These are phyloP conservation scores for Drosophila subquinaria DNA, from an alignment of 2,888 invertebrate genomes.

Conservation along the genomic window DNA sequence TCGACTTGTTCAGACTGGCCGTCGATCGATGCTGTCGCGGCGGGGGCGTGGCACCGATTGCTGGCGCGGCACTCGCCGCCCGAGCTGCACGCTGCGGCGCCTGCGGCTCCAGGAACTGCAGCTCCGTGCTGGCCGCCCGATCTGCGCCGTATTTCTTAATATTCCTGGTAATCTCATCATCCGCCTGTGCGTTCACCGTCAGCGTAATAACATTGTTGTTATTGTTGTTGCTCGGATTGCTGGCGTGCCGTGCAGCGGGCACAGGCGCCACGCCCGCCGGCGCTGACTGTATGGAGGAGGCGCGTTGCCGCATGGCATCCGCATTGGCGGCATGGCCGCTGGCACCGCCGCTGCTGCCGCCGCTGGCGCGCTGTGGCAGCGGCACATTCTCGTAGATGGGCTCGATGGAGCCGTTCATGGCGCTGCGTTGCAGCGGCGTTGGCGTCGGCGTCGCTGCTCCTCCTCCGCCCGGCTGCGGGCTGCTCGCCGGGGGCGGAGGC, in stretches of 20 bases:
- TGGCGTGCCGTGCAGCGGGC: constrained; percentile 60
- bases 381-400: constrained; percentile 94
- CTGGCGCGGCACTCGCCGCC: constrained; percentile 81
- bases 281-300: constrained; percentile 90
- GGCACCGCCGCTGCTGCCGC: constrained; percentile 50
- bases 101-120: constrained; percentile 76
- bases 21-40: constrained; percentile 80
- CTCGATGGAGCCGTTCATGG: constrained; percentile 88
- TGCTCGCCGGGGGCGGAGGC: constrained; percentile 63
- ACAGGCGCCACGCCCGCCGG: constrained; percentile 87
- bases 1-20: constrained; percentile 73
- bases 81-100: constrained; percentile 75
- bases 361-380: constrained; percentile 68
- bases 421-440: constrained; percentile 84
- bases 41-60: constrained; percentile 74
- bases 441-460: constrained; percentile 50
- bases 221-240: constrained; percentile 26
- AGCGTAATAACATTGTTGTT: constrained; percentile 57
- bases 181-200: constrained; percentile 55
- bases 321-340: constrained; percentile 50
- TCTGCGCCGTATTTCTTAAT: constrained; percentile 75
- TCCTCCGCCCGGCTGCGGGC: constrained; percentile 85
- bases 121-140: constrained; percentile 79
- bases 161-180: constrained; percentile 70
- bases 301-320: constrained; percentile 84